Evolutionary conservation across 1,140 invertebrate genomes (phyloP).

Genomic region (Apis laboriosa): DNA sequence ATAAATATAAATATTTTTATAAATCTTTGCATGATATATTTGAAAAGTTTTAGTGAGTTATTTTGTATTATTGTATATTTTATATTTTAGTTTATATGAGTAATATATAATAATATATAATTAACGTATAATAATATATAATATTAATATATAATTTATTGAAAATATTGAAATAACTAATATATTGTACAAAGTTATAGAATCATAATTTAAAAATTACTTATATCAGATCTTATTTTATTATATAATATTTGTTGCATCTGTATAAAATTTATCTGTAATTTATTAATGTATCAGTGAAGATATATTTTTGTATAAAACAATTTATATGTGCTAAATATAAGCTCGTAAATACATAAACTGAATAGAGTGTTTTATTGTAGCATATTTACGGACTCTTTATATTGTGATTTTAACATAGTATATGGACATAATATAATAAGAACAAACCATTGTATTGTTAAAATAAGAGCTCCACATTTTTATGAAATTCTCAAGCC

Average conservation of each 20-base stretch:
- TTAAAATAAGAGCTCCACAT: constrained; percentile 76
- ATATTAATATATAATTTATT: not conserved
- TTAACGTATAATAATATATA: too few species aligned
- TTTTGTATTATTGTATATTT: not conserved
- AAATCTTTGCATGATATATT: constrained; percentile 14
- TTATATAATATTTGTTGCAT: constrained; percentile 18
- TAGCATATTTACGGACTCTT: constrained; percentile 79
- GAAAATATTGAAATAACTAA: not conserved
- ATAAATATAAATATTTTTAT: constrained; percentile 16
- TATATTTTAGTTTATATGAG: constrained; percentile 18
- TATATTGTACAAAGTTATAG: constrained; percentile 25
- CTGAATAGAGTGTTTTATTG: constrained; percentile 66
- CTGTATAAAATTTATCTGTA: constrained; percentile 16
- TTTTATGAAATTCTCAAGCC: constrained; percentile 76
- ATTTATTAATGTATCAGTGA: not conserved
- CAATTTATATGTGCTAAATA: constrained; percentile 44
- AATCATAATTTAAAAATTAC: constrained; percentile 9
- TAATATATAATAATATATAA: not conserved
- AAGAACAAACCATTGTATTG: constrained; percentile 77
- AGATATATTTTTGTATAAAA: constrained; percentile 38
- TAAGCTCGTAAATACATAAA: constrained; percentile 48
- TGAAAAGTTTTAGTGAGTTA: not conserved
- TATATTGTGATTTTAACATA: constrained; percentile 79
- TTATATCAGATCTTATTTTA: constrained; percentile 30
- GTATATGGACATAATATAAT: constrained; percentile 76